These are phyloP conservation scores for Gibbula magus DNA, from an alignment of 2,888 invertebrate genomes.

Conservation along the genomic window DNA sequence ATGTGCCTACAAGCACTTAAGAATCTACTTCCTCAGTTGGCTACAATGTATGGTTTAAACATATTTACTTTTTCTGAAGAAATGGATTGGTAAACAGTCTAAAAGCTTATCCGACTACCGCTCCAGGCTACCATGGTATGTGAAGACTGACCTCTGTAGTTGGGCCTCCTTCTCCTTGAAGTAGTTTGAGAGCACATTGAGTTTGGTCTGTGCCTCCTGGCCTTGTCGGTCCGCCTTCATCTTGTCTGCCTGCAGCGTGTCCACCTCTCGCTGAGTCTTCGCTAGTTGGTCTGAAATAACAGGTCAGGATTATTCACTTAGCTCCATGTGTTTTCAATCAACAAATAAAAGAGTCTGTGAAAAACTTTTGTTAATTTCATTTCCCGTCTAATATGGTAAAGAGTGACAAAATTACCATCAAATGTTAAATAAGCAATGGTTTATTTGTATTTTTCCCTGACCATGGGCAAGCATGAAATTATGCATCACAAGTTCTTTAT, in stretches of 20 bases:
- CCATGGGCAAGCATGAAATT: too few relatives aligned
- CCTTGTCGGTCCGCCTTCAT: constrained; percentile 82
- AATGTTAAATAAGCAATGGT: not conserved
- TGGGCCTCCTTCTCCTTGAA: constrained; percentile 93
- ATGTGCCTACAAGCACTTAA: too few relatives aligned
- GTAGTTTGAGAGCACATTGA: constrained; percentile 90
- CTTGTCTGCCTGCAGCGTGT: constrained; percentile 68
- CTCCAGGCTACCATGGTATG: not conserved
- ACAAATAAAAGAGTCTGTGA: too few relatives aligned
- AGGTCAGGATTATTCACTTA: not conserved
- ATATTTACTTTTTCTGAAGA: too few relatives aligned
- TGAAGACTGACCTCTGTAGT: constrained; percentile 78
- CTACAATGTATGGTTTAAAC: too few relatives aligned
- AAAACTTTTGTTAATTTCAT: too few relatives aligned
- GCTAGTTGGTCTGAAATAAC: constrained; percentile 62
- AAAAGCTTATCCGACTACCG: too few relatives aligned
- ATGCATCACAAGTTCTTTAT: too few relatives aligned
- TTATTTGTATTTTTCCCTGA: not conserved
- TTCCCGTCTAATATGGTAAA: not conserved
- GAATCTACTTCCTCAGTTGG: too few relatives aligned
- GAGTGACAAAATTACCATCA: too few relatives aligned
- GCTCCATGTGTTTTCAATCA: not conserved
- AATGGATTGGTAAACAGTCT: too few relatives aligned
- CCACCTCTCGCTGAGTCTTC: constrained; percentile 62
- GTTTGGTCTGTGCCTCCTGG: constrained; percentile 86